Conservation (phyloP, 2,797 vertebrate genomes). For the Eupleurogrammus muticus region DNA sequence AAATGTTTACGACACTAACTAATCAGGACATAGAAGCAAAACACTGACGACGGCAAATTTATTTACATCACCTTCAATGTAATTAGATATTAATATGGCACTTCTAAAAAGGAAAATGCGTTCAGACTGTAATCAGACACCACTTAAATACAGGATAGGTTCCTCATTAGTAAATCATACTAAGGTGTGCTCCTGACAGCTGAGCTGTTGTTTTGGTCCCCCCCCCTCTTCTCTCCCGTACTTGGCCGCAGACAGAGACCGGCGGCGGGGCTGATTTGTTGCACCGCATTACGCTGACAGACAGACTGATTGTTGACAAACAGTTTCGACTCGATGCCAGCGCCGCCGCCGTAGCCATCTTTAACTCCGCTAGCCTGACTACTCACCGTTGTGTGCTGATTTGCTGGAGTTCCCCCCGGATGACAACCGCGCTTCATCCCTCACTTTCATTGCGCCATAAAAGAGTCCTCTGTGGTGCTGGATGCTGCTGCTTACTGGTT, state of each 20-base stretch:
- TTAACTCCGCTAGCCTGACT: conserved; percentile 48
- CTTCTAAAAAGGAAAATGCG: conserved; percentile 34
- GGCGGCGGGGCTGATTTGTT: conserved; percentile 61
- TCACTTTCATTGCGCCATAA: conserved; percentile 83
- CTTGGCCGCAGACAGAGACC: conserved; percentile 41
- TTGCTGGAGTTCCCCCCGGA: conserved; percentile 63
- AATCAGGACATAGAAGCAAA: conserved; percentile 23
- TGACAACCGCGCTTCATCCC: conserved; percentile 80
- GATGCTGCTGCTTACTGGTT: conserved; percentile 75
- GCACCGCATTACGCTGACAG: conserved; percentile 74
- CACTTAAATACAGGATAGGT: conserved; percentile 38
- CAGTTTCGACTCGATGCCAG: conserved; percentile 72
- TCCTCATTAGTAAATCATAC: conserved; percentile 33
- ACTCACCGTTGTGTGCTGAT: conserved; percentile 68
- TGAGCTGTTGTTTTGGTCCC: conserved; percentile 29
- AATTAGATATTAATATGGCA: conserved; percentile 24
- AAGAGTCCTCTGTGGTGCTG: conserved; percentile 71
- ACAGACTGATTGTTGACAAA: conserved; percentile 82
- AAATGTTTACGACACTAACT: not conserved
- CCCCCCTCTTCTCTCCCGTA: not conserved
- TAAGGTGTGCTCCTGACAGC: conserved; percentile 35
- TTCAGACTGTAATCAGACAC: conserved; percentile 38
- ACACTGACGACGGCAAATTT: conserved; percentile 24
- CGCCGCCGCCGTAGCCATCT: conserved; percentile 46
- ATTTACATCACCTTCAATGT: conserved; percentile 19